Conservation (phyloP, 2,888 invertebrate genomes). For the Amphipyra berbera region DNA sequence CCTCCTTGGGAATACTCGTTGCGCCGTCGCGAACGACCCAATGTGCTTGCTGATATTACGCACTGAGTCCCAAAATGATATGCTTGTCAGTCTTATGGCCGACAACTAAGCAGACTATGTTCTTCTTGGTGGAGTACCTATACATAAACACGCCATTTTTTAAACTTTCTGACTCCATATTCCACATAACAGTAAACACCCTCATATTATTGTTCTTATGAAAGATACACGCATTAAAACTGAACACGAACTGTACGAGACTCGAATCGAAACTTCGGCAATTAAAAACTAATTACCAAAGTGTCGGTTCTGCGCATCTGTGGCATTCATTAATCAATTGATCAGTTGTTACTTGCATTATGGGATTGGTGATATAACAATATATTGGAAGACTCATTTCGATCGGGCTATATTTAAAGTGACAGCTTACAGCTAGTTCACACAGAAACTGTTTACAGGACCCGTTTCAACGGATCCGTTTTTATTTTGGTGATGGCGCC, state of each 20-base stretch:
- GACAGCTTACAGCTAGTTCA: no score
- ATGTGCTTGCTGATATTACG: no score
- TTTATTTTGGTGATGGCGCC: no score
- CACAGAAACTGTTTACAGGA: no score
- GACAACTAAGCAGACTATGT: no score
- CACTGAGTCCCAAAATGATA: no score
- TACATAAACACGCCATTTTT: not conserved
- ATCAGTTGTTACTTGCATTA: conserved; percentile 34
- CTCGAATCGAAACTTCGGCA: conserved; percentile 47
- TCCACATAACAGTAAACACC: not conserved
- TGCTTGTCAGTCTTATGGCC: no score
- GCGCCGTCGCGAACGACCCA: no score
- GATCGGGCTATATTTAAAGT: conserved; percentile 1
- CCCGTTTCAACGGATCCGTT: no score
- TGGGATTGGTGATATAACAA: conserved; percentile 11
- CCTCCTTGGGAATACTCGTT: no score
- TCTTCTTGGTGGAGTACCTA: no score
- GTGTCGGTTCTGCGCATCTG: conserved; percentile 45
- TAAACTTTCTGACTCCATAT: not conserved
- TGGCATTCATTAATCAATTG: conserved; percentile 49
- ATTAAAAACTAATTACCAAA: conserved; percentile 54
- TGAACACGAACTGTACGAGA: conserved; percentile 11
- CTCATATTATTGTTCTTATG: conserved; percentile 12
- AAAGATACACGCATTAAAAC: conserved; percentile 28
- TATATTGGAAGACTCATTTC: conserved; percentile 7